phyloP scores from a whole-genome alignment of 1,140 invertebrate genomes.

The Sycobia sp. region DNA sequence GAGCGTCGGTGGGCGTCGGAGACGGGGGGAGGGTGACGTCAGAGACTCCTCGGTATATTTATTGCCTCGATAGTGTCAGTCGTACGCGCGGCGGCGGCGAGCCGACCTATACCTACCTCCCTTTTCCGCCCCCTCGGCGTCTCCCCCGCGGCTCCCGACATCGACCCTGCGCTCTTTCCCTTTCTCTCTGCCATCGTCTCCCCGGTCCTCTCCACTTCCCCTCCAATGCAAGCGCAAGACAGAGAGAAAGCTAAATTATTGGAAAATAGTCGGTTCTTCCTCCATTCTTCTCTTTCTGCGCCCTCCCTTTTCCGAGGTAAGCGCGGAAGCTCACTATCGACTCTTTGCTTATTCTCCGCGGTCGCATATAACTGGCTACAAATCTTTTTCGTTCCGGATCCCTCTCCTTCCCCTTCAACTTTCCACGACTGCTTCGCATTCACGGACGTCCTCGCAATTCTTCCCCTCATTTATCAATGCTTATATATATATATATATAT shows the following conservation, averaged over 20 bases:
- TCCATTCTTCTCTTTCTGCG: conserved; percentile 24
- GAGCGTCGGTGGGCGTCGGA: no score
- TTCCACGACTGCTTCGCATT: conserved; percentile 41
- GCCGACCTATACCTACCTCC: background rate
- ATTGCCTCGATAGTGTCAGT: conserved; percentile 56
- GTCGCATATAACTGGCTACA: conserved; percentile 6
- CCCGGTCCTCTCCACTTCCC: background rate
- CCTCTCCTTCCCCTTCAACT: no score
- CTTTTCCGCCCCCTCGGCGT: background rate
- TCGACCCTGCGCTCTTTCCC: no score
- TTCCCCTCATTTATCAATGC: conserved; percentile 30
- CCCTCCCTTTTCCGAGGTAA: background rate
- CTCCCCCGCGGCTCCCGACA: conserved; percentile 35
- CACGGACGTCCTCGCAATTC: conserved; percentile 29
- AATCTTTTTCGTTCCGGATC: conserved; percentile 30
- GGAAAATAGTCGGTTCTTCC: conserved; percentile 43
- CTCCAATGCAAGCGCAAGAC: conserved; percentile 35
- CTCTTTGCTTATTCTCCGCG: conserved; percentile 23
- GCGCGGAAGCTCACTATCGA: conserved; percentile 1
- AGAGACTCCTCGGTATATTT: conserved; percentile 53
- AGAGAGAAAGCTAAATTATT: conserved; percentile 42
- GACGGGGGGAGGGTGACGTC: conserved; percentile 54
- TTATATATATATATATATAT: background rate
- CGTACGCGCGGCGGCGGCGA: conserved; percentile 41
- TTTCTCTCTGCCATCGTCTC: no score